These are phyloP conservation scores for Drosophila pruinosa DNA, from an alignment of 1,140 invertebrate species.

Conservation along the genomic window DNA sequence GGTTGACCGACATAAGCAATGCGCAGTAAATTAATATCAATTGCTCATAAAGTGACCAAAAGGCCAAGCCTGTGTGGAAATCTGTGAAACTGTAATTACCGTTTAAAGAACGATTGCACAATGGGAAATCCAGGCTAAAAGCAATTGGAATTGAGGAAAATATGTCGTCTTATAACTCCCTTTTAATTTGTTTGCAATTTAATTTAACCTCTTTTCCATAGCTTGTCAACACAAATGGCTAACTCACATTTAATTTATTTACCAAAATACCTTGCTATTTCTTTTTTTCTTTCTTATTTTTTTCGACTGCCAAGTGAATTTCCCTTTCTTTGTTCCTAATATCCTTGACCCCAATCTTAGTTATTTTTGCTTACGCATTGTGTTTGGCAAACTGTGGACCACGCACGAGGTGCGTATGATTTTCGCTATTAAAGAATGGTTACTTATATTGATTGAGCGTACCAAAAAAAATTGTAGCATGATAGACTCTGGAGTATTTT, in stretches of 20 bases:
- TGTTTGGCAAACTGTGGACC: conserved; percentile 26
- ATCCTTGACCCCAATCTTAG: conserved; percentile 44
- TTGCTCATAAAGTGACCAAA: conserved; percentile 18
- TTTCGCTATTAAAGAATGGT: conserved; percentile 29
- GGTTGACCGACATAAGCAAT: not conserved
- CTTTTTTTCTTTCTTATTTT: not conserved
- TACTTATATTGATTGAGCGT: conserved; percentile 32
- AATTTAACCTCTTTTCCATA: conserved; percentile 41
- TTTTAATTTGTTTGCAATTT: conserved; percentile 45
- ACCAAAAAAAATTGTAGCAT: not conserved
- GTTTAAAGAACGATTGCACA: conserved; percentile 24
- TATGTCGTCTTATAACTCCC: conserved; percentile 15
- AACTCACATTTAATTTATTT: conserved; percentile 50
- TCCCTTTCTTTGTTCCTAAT: conserved; percentile 25
- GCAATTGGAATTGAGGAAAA: not conserved
- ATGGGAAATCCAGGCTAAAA: conserved; percentile 27
- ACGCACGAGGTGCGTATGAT: conserved; percentile 34
- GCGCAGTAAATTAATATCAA: conserved; percentile 46
- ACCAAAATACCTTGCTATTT: conserved; percentile 36
- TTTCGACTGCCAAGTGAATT: conserved; percentile 5
- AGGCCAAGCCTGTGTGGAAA: conserved; percentile 28
- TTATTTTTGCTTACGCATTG: conserved; percentile 44
- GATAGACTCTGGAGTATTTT: not conserved
- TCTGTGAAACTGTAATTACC: conserved; percentile 35
- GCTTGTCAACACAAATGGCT: conserved; percentile 20